Base-by-base conservation (phyloP, 1,140 invertebrate genomes). In the Leptinotarsa undecemlineata region DNA sequence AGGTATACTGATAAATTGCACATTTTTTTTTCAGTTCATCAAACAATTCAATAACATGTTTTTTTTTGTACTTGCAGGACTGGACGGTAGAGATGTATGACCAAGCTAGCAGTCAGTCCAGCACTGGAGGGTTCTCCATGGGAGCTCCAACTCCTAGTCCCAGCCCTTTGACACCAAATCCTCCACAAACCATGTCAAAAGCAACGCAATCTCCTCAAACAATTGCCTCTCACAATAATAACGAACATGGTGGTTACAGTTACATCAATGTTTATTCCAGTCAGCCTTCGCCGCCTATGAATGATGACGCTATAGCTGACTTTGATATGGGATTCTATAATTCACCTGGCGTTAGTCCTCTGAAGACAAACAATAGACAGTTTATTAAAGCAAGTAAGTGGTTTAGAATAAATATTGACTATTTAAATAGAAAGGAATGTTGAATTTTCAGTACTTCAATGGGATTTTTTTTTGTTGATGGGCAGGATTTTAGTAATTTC, bases 271-370 rank as follows among this genome's bases (percentile, higher is more conserved):
- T 87, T 26, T 84, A 57, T 81, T 74, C 4, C 82, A 86, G 74
- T 79, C 83, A 66, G 80, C 79, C 19, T 63, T 80, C 74, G 84
- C 87, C 63, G 81, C 88, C 87, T 0, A 85, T 88, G 84, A 87
- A 85, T 1, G 87, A 88, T 4, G 88, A 89, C 19, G 73, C 76
- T 13, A 79, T 81, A 23, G 64, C 71, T 14, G 81, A 81, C 62
- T 82, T 81, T 63, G 74, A 80, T 42, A 66, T 82, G 23, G 76
- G 68, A 63, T 78, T 75, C 20, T 82, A 79, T 48, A 79, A 77
- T 26, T 66, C 79, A 17, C 75, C 79, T 19, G 78, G 75, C 17
- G 78, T 82, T 57, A 84, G 77, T 71, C 80, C 82, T 2, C 67
- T 82, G 47, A 84, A 82, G 74, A 71, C 42, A 8, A 75, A 76